Conservation (phyloP, 2,797 vertebrate species). For the Scleropages formosus region DNA sequence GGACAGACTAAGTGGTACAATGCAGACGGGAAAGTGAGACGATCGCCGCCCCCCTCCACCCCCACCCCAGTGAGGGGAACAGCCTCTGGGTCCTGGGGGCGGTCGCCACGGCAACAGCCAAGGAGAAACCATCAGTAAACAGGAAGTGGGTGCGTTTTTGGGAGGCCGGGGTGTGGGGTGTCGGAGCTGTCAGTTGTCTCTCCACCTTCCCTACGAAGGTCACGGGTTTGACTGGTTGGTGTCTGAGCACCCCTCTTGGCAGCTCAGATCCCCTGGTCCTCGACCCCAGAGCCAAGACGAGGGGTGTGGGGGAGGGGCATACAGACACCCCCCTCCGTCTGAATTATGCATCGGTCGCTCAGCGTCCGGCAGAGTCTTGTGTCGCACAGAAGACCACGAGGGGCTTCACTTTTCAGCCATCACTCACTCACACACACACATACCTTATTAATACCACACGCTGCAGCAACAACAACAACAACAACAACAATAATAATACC, state of each 20-base stretch:
- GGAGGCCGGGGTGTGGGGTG: too few relatives aligned
- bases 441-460: too few relatives aligned
- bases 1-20: background rate
- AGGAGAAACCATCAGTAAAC: slow-evolving; percentile 53
- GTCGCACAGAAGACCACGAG: slow-evolving; percentile 29
- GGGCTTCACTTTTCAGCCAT: background rate
- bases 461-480: too few relatives aligned
- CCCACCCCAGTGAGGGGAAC: background rate
- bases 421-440: too few relatives aligned
- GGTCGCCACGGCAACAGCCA: slow-evolving; percentile 73
- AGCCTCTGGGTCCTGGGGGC: slow-evolving; percentile 52
- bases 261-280: slow-evolving; percentile 27
- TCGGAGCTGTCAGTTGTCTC: slow-evolving; percentile 49
- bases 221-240: slow-evolving; percentile 45
- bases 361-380: slow-evolving; percentile 33
- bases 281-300: slow-evolving; percentile 30
- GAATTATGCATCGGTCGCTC: slow-evolving; percentile 54
- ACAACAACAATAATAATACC: too few relatives aligned
- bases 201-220: slow-evolving; percentile 46
- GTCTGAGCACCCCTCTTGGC: slow-evolving; percentile 27
- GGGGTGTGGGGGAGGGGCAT: slow-evolving; percentile 48
- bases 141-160: slow-evolving; percentile 36
- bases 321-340: slow-evolving; percentile 16
- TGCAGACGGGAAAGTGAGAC: background rate
- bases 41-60: background rate